Base-by-base conservation (phyloP, 2,797 vertebrate species). In the Sebastes wilsoni region DNA sequence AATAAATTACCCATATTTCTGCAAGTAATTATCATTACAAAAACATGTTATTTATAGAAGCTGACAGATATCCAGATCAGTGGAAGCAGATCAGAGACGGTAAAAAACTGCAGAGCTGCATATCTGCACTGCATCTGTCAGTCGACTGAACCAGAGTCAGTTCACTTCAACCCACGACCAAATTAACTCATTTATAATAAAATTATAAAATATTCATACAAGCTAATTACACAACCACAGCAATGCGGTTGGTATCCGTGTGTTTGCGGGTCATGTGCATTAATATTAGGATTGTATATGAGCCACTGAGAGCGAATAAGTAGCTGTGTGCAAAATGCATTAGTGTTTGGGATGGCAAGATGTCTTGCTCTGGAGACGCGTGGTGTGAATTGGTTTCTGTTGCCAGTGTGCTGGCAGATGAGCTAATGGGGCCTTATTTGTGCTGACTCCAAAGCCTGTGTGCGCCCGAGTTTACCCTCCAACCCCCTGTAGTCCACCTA, bases 391-490 rank as follows among this genome's bases (percentile, higher is more conserved):
- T 77, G 80, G 77, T 90, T 85, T 82, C 72, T 83, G 62, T 81
- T 79, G 88, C 88, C 84, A 85, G 72, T 70, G 65, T 56, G 77
- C 85, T 89, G 86, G 87, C 87, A 90, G 84, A 88, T 75, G 60
- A 92, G 89, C 75, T 85, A 82, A 90, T 79, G 72, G 90, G 88
- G 81, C 38, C 78, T 87, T 79, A 89, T 94, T 93, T 94, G 88
- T 95, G 95, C 93, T 94, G 93, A 96, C 93, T 94, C 88, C 81
- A 80, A 91, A 66, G 79, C 89, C 72, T 58, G 82, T 78, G 67
- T 84, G 88, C 42, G 68, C 86, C 78, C 18, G 30, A 85, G 81
- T 90, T 91, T 87, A 92, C 88, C 87, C 89, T 90, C 88, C 84
- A 87, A 79, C 87, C 89, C 85, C 89, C 89, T 83, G 85, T 88